phyloP scores from a whole-genome alignment of 1,140 invertebrate species.

The Eriosoma lanigerum region DNA sequence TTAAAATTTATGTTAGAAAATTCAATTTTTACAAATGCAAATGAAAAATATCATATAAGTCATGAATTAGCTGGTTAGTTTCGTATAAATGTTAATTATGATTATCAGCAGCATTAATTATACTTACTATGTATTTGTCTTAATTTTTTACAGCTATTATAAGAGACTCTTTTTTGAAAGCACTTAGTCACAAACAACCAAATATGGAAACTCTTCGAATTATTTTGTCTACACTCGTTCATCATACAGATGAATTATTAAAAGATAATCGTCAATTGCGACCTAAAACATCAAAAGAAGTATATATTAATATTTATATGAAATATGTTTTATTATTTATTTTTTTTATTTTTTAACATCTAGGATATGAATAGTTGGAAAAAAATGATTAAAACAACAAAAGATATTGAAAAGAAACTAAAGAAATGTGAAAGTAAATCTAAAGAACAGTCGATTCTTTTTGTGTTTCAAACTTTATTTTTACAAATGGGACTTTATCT shows the following conservation, averaged over 20 bases:
- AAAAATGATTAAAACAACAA: constrained; percentile 43
- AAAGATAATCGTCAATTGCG: constrained; percentile 15
- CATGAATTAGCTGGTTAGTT: constrained; percentile 46
- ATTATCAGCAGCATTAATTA: not conserved
- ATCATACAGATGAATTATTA: constrained; percentile 38
- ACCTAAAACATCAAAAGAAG: constrained; percentile 31
- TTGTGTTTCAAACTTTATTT: constrained; percentile 49
- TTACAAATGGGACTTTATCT: constrained; percentile 50
- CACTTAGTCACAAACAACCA: constrained; percentile 48
- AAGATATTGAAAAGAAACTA: constrained; percentile 47
- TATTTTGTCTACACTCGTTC: constrained; percentile 39
- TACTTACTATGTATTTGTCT: not conserved
- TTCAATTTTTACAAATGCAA: constrained; percentile 22
- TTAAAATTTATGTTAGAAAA: constrained; percentile 51
- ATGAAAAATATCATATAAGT: constrained; percentile 43
- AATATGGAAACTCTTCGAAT: constrained; percentile 48
- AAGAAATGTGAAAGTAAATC: constrained; percentile 44
- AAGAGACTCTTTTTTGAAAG: constrained; percentile 51
- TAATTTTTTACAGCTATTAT: constrained; percentile 34
- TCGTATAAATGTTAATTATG: not conserved
- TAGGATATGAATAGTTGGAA: constrained; percentile 47
- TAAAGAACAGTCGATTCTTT: constrained; percentile 46
- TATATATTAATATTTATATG: not conserved
- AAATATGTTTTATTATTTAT: not conserved
- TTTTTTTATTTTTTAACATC: not conserved